Evolutionary conservation across 2,113 vertebrate species (phyloP), one percentile per base, ranked within the genome.

Genomic region (Jaculus jaculus): DNA sequence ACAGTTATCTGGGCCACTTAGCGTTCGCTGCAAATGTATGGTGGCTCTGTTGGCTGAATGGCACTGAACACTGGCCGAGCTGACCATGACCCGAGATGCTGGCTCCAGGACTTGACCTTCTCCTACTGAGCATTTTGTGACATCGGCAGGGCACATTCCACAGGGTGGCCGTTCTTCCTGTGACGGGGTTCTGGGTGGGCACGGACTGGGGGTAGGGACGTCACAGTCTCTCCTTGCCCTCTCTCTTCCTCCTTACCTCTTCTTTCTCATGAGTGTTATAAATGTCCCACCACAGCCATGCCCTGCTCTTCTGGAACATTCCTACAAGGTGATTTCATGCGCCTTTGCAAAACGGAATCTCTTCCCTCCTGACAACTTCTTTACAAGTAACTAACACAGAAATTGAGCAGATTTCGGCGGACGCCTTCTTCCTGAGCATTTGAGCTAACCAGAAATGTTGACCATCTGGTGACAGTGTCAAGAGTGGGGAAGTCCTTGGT

Each of bases 381-480:
- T 84, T 6, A 23, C 37, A 15, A 81, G 9, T 23, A 37, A 83
- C 66, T 23, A 13, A 37, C 17, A 37, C 75, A 34, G 61, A 69
- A 26, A 24, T 37, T 26, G 51, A 89, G 7, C 1, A 3, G 34
- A 32, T 16, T 74, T 24, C 3, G n/a, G 28, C 82, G 21, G 30
- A 15, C 3, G 28, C 23, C 23, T 60, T 51, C 54, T 58, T 73
- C 23, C 51, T 8, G 1, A 77, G 47, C 18, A 7, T 39, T 65
- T 69, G 58, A 73, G 39, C 18, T 20, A n/a, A 1, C 1, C 2
- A 17, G 39, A 30, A 42, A 71, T 24, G 13, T 26, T 5, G 47
- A 7, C 28, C 0, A 0, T 24, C 8, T 4, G 32, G 66, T 28
- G 12, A 30, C 3, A 8, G 13, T 1, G 2, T 16, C 2, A 7